A percentile compares a stretch with the other conserved stretches of the same genome.
Conservation (phyloP, 2,888 invertebrate genomes). For the Leptopilina syphax region DNA sequence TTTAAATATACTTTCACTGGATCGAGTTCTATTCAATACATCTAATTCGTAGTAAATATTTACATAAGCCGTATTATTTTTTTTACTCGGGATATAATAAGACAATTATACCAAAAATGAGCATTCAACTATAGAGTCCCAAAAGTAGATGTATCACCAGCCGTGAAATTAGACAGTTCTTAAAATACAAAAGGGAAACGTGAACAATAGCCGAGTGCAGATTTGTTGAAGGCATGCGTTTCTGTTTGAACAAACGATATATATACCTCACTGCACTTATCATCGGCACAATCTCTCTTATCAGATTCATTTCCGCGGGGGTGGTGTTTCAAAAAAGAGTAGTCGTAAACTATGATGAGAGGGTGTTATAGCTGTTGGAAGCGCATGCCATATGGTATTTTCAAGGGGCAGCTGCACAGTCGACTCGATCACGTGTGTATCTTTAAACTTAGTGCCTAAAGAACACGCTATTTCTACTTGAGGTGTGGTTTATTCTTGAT, state of each 20-base stretch:
- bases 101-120: slow-evolving; percentile 17
- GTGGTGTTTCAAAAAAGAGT: slow-evolving; percentile 44
- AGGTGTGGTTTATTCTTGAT: slow-evolving; percentile 37
- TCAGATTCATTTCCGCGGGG: slow-evolving; percentile 60
- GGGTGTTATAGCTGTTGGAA: slow-evolving; percentile 40
- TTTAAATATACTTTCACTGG: too few species aligned
- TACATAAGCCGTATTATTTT: too few species aligned
- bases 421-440: slow-evolving; percentile 60
- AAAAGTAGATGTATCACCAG: slow-evolving; percentile 46
- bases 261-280: slow-evolving; percentile 58
- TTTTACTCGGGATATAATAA: neutral
- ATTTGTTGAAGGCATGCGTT: slow-evolving; percentile 51
- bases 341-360: slow-evolving; percentile 40
- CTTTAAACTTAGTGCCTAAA: slow-evolving; percentile 45
- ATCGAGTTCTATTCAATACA: too few species aligned
- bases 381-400: slow-evolving; percentile 70
- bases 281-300: slow-evolving; percentile 67
- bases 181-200: slow-evolving; percentile 31
- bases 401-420: slow-evolving; percentile 61
- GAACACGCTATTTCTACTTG: slow-evolving; percentile 51
- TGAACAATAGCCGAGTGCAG: slow-evolving; percentile 54
- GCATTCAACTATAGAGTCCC: slow-evolving; percentile 7
- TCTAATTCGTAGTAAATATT: neutral
- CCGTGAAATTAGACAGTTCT: slow-evolving; percentile 54
- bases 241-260: slow-evolving; percentile 42